Conservation (phyloP, 2,113 vertebrate species). For the Callospermophilus lateralis region DNA sequence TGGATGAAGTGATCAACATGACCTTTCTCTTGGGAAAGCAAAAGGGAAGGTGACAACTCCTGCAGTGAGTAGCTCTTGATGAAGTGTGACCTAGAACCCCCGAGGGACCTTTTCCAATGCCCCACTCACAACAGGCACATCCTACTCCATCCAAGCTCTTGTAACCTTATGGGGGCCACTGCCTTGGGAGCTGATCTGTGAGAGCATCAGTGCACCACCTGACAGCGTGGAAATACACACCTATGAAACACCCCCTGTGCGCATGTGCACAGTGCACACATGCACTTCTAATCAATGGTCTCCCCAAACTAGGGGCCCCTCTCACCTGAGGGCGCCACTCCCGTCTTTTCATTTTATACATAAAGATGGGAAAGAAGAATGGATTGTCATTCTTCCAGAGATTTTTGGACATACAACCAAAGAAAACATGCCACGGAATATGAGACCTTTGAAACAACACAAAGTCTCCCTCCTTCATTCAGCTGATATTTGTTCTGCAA, state of each 20-base stretch:
- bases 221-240: background rate
- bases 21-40: background rate
- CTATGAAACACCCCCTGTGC: background rate
- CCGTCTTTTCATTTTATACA: background rate
- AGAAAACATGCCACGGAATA: background rate
- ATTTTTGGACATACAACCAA: conserved; percentile 1
- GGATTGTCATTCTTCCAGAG: background rate
- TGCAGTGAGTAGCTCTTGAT: background rate
- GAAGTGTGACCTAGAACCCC: background rate
- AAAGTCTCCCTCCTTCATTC: background rate
- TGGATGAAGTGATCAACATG: background rate
- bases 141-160: background rate
- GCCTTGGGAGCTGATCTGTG: background rate
- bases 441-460: conserved; percentile 10
- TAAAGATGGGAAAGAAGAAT: background rate
- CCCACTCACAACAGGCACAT: background rate
- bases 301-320: background rate
- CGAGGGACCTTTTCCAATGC: background rate
- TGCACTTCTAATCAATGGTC: background rate
- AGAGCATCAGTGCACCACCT: background rate
- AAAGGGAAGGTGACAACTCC: background rate
- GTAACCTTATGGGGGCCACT: background rate
- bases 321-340: background rate
- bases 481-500: conserved; percentile 15
- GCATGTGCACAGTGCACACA: too few species aligned